Conservation (phyloP, 2,113 vertebrate genomes). For the Cinclus cinclus region DNA sequence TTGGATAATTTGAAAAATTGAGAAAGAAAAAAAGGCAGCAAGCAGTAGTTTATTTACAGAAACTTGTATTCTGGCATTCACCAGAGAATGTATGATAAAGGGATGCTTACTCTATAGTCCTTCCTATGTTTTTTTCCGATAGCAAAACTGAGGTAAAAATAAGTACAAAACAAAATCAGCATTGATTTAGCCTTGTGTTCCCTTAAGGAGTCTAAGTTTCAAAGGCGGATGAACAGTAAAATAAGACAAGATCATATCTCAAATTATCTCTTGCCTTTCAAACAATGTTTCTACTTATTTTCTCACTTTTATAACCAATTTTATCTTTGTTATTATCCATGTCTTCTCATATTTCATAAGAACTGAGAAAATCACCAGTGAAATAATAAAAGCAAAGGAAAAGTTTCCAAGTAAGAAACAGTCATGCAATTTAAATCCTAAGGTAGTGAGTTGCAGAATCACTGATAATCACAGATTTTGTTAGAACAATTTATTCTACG, state of each 20-base stretch:
- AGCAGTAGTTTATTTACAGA: neutral
- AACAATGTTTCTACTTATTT: neutral
- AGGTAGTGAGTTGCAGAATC: neutral
- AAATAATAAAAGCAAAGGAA: slow-evolving; percentile 5
- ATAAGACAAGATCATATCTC: neutral
- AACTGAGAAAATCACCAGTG: neutral
- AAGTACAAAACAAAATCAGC: neutral
- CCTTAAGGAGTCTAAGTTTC: neutral
- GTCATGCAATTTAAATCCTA: neutral
- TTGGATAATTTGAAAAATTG: neutral
- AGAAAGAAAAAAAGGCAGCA: neutral
- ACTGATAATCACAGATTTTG: neutral
- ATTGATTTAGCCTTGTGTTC: slow-evolving; percentile 4
- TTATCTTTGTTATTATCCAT: neutral
- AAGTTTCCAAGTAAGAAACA: neutral
- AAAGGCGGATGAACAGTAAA: neutral
- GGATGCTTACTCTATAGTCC: neutral
- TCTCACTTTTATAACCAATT: slow-evolving; percentile 10
- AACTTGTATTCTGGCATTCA: neutral
- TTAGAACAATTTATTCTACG: neutral
- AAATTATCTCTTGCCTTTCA: neutral
- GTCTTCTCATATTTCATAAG: neutral
- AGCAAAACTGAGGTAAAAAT: slow-evolving; percentile 1
- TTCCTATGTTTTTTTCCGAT: neutral
- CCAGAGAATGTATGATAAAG: neutral